Conservation (phyloP, 2,113 vertebrate species). For the Hypanus sabinus region DNA sequence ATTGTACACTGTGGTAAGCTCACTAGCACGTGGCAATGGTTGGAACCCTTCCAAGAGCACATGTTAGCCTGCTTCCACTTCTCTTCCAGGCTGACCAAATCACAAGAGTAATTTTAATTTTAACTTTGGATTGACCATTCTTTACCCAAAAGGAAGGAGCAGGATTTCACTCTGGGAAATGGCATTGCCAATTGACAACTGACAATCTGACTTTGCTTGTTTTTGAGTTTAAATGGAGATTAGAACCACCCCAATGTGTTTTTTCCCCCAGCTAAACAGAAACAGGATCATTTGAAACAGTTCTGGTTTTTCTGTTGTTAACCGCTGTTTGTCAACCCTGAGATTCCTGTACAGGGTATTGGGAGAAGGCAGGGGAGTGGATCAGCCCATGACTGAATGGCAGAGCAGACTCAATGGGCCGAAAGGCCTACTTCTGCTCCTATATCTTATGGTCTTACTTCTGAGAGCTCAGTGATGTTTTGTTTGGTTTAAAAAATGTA, state of each 20-base stretch:
- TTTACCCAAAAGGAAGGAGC: not conserved
- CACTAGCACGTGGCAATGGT: not conserved
- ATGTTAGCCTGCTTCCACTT: not conserved
- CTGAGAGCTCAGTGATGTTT: slow-evolving; percentile 14
- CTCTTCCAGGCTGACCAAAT: not conserved
- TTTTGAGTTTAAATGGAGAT: not conserved
- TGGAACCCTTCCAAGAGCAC: too few species aligned
- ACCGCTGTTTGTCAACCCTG: not conserved
- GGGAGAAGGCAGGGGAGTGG: too few species aligned
- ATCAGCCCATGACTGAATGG: too few species aligned
- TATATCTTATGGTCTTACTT: not conserved
- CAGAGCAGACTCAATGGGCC: too few species aligned
- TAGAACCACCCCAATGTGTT: not conserved
- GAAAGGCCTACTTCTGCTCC: too few species aligned
- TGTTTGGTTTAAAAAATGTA: slow-evolving; percentile 7
- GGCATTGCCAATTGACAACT: not conserved
- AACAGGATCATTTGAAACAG: not conserved
- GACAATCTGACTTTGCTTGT: not conserved
- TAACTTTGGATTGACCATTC: too few species aligned
- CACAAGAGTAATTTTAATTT: not conserved
- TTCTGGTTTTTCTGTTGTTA: not conserved
- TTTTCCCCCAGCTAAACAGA: not conserved
- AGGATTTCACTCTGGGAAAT: not conserved
- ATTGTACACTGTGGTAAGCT: not conserved
- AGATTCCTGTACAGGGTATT: not conserved